Evolutionary conservation across 37 sponge, comb jelly and placozoan genomes (phyloP).

Genomic region (Bolinopsis microptera): DNA sequence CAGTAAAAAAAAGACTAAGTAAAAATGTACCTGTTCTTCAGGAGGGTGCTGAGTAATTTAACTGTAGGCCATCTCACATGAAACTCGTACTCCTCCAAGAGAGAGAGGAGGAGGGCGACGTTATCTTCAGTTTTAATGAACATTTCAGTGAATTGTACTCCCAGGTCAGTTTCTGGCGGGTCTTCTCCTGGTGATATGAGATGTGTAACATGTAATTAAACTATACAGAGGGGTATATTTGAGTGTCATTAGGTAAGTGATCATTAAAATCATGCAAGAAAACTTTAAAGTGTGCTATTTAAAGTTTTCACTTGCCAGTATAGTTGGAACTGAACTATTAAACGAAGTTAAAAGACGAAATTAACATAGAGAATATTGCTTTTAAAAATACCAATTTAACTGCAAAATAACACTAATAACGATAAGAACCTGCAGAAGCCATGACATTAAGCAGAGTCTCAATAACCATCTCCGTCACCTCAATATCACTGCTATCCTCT

Average conservation of each 20-base stretch:
- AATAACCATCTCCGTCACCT: constrained; percentile 60
- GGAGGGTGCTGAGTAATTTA: constrained; percentile 71
- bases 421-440: constrained; percentile 55
- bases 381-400: no score
- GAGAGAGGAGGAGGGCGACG: constrained; percentile 72
- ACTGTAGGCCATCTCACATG: constrained; percentile 79
- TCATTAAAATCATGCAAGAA: no score
- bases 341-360: no score
- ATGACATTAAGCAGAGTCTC: constrained; percentile 62
- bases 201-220: no score
- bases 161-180: constrained; percentile 45
- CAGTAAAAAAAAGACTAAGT: no score
- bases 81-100: constrained; percentile 80
- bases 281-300: no score
- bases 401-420: no score
- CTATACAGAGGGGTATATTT: no score
- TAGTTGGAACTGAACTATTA: no score
- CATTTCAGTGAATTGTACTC: constrained; percentile 72
- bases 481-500: constrained; percentile 21
- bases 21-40: constrained; percentile 66
- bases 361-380: no score
- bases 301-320: no score
- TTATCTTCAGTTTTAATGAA: constrained; percentile 75
- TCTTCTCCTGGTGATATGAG: background rate
- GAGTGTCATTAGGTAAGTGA: background rate